phyloP scores from a whole-genome alignment of 2,888 invertebrate species.

The Merodon equestris region DNA sequence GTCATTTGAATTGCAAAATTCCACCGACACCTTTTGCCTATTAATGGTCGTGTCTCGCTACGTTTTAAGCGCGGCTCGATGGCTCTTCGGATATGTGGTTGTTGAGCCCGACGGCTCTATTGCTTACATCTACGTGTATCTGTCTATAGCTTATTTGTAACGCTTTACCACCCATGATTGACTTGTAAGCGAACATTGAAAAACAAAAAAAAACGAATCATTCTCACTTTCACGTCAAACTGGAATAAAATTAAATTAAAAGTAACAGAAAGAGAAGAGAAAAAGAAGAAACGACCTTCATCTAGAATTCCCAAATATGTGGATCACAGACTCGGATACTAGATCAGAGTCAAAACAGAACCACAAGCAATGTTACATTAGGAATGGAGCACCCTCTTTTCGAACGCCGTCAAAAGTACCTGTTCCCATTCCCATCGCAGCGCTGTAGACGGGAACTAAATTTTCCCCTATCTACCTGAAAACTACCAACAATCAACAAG shows the following conservation, averaged over 20 bases:
- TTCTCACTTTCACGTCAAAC: constrained; percentile 22
- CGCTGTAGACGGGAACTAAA: constrained; percentile 27
- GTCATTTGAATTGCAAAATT: constrained; percentile 58
- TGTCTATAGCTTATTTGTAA: too few relatives aligned
- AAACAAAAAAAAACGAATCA: constrained; percentile 35
- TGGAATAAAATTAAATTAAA: too few relatives aligned
- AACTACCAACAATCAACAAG: constrained; percentile 45
- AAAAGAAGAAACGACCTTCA: constrained; percentile 57
- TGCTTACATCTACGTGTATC: too few relatives aligned
- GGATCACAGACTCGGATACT: constrained; percentile 41
- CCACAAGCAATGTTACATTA: constrained; percentile 31
- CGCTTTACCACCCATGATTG: too few relatives aligned
- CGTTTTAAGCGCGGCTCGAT: constrained; percentile 7
- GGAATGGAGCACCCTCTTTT: constrained; percentile 21
- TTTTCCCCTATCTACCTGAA: constrained; percentile 49
- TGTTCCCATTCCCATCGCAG: constrained; percentile 24
- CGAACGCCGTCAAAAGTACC: constrained; percentile 28
- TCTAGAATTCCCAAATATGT: constrained; percentile 62
- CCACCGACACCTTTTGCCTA: constrained; percentile 38
- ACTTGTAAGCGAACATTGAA: neutral
- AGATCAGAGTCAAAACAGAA: constrained; percentile 64
- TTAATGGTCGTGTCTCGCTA: constrained; percentile 31
- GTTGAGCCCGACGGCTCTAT: too few relatives aligned
- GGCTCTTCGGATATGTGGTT: too few relatives aligned
- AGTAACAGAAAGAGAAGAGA: neutral